Base-by-base conservation (phyloP, 1,140 invertebrate genomes). In the Pentalonia nigronervosa region DNA sequence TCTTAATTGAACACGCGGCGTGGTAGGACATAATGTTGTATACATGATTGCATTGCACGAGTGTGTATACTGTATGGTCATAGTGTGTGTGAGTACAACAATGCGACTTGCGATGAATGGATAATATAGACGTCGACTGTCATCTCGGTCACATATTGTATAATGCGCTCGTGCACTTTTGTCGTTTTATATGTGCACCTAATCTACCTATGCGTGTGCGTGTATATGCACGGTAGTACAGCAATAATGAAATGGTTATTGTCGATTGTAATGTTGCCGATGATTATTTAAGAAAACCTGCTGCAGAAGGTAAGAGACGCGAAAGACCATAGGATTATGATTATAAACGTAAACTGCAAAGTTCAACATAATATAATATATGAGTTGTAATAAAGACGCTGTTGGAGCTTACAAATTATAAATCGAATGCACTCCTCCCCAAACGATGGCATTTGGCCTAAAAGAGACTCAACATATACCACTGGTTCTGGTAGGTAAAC, bases 71-170 rank as follows among this genome's bases (percentile, higher is more conserved):
- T 41, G 41, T 41, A 41, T 41, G 4, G 36, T 41, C 34, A 84
- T 41, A 84, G 41, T 45, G 21, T 41, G 36, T 25, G 23, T 45
- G 20, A 87, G 48, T 9, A 89, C n/a, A 34, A 89, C 48, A 89
- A 89, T 89, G 47, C 83, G 84, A 47, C 87, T 89, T 89, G 25
- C 87, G 87, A 89, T 47, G 87, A 89, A 89, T 89, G 48, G n/a
- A 53, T 89, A 89, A 89, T 53, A 53, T 53, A 89, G 87, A 89
- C 48, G 87, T 89, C 34, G n/a, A 89, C 87, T 87, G 86, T 48
- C 87, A 30, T 53, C 87, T 89, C 47, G 30, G 30, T 21, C n/a
- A 30, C 25, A 76, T n/a, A 84, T 84, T 84, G 83, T 83, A 83
- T 83, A 41, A 41, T 83, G 81, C 81, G n/a, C 34, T 34, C 83